Base-by-base conservation (phyloP, 1,140 invertebrate species). In the Stenopsyche tienmushanensis region DNA sequence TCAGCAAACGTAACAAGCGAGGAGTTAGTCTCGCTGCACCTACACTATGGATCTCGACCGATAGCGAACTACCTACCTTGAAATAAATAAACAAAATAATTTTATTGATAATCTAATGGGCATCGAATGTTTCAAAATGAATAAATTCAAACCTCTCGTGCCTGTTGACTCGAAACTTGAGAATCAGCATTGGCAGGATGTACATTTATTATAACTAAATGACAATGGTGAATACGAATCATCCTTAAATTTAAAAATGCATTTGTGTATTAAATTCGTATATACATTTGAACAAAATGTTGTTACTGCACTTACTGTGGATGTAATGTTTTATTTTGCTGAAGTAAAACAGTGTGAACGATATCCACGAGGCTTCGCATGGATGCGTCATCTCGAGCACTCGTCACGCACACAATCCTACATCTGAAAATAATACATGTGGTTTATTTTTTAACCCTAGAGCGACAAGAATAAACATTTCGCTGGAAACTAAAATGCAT, bases 151-250 rank as follows among this genome's bases (percentile, higher is more conserved):
- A 88, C 86, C 72, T 88, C 86, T 66, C 83, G 81, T 9, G 85
- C 73, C 49, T 78, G 79, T 72, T 90, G 88, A 73, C 86, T 89
- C 44, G 83, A 87, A 1, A 94, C 90, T 75, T 87, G 84, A 1
- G 85, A 84, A 44, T 90, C 87, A 8, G 88, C 82, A 65, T 88
- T 90, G 57, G 90, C 84, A 1, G 93, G 93, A 72, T 88, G 89
- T 18, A 94, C 88, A 78, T 96, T 95, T 1, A 97, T 83, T 70
- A 96, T 87, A 2, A 96, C 89, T 50, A 97, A 78, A 76, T 96
- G 92, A 73, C 92, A 95, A 75, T 93, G 87, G 76, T 94, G 86
- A 65, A 97, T 88, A 3, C 85, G 78, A 57, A 94, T 75, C 54
- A 88, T 80, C 68, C 89, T 90, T 74, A 72, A 84, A 70, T 18